phyloP scores from a whole-genome alignment of 2,888 invertebrate genomes.

The Hydropsyche betteni region DNA sequence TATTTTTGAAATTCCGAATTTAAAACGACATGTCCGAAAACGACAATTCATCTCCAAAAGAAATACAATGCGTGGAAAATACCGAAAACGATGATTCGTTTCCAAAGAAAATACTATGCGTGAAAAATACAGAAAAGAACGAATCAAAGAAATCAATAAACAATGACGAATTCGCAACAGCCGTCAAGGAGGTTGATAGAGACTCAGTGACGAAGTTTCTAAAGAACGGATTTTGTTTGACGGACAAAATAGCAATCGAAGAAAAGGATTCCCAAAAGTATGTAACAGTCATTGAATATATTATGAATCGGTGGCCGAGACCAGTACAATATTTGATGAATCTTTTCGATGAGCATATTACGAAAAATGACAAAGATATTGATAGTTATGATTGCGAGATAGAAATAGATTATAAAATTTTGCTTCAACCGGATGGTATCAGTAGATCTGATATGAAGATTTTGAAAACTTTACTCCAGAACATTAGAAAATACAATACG shows the following conservation, averaged over 20 bases:
- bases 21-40: too few relatives aligned
- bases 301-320: conserved; percentile 64
- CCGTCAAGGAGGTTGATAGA: neutral
- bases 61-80: too few relatives aligned
- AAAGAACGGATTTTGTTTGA: neutral
- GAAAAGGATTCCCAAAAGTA: neutral
- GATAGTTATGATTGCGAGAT: conserved; percentile 62
- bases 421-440: conserved; percentile 57
- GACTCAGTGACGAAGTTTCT: neutral
- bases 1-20: too few relatives aligned
- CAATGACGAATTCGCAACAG: neutral
- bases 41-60: too few relatives aligned
- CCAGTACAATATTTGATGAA: conserved; percentile 66
- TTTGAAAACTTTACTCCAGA: conserved; percentile 65
- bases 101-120: too few relatives aligned
- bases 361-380: conserved; percentile 60
- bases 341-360: conserved; percentile 65
- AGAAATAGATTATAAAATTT: conserved; percentile 63
- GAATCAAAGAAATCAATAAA: too few relatives aligned
- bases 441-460: conserved; percentile 67
- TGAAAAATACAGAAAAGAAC: too few relatives aligned
- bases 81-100: too few relatives aligned
- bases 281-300: conserved; percentile 64
- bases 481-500: conserved; percentile 63
- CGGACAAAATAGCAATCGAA: neutral